Base-by-base conservation (phyloP, 2,888 invertebrate genomes). In the Malthinus seriepunctatus region DNA sequence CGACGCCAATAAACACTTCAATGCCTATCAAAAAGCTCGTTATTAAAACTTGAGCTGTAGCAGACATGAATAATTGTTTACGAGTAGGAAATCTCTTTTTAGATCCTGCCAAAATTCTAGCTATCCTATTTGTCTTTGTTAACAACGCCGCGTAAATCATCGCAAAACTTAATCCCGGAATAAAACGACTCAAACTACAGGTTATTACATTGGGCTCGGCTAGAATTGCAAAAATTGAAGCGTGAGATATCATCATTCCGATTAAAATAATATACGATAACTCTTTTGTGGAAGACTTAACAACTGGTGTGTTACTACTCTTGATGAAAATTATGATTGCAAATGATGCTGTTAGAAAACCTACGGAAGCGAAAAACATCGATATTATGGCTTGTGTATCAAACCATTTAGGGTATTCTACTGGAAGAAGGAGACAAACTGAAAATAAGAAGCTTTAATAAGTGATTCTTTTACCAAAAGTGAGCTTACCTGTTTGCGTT, bases 81-180 rank as follows among this genome's bases (percentile, higher is more conserved):
- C 85, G 83, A 0, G 86, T 88, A 44, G 88, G 85, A 64, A 90
- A 89, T 56, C 86, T 80, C 72, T 87, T 87, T 76, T 89, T 89
- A 57, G 86, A 87, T 2, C 88, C 88, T 8, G 89, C 88, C 60
- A 90, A 78, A 65, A 90, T 90, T 32, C 90, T 76, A 0, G 89
- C 89, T 59, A 91, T 91, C 58, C 90, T 79, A 71, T 91, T 90
- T 0, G 90, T 91, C 77, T 90, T 90, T 9, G 89, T 90, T 46
- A 91, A 82, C 51, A 91, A 77, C 6, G 89, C 86, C 0, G 88
- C 87, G 76, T 89, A 90, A 67, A 90, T 88, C 80, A 89, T 84
- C 2, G 88, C 84, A 72, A 90, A 89, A 62, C 86, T 86, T 62
- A 88, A 78, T 3, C 86, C 86, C 2, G 72, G 71, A 12, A 72